These are phyloP conservation scores for Drosophila nigromelanica DNA, from an alignment of 1,140 invertebrate species.

Conservation along the genomic window DNA sequence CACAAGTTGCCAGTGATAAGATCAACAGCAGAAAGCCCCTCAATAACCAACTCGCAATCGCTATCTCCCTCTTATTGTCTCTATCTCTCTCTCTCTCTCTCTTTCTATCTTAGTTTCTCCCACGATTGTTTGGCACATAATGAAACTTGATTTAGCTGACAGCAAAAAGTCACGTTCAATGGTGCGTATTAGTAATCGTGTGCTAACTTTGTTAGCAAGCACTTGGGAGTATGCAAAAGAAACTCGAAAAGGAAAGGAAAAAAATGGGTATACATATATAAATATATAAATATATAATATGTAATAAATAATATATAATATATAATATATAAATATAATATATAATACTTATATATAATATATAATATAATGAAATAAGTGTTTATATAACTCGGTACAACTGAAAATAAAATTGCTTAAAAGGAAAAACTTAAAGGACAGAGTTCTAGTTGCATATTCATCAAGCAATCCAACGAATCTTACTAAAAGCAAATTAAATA, in stretches of 20 bases:
- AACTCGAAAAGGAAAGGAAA: slow-evolving; percentile 31
- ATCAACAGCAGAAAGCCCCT: slow-evolving; percentile 4
- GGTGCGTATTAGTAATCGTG: slow-evolving; percentile 81
- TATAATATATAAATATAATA: slow-evolving; percentile 25
- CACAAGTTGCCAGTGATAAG: slow-evolving; percentile 47
- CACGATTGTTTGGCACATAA: slow-evolving; percentile 63
- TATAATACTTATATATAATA: slow-evolving; percentile 20
- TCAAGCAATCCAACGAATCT: background rate
- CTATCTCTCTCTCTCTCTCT: slow-evolving; percentile 21
- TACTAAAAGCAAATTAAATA: background rate
- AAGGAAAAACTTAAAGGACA: background rate
- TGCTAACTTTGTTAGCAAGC: slow-evolving; percentile 79
- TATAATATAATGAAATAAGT: slow-evolving; percentile 19
- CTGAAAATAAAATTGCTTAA: slow-evolving; percentile 23
- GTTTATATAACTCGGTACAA: slow-evolving; percentile 43
- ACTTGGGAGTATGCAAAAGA: slow-evolving; percentile 60
- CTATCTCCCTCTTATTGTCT: background rate
- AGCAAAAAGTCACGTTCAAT: slow-evolving; percentile 81
- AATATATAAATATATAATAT: slow-evolving; percentile 26
- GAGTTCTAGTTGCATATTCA: background rate
- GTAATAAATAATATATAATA: slow-evolving; percentile 25
- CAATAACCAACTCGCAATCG: background rate
- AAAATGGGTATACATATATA: slow-evolving; percentile 5
- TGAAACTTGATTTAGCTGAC: slow-evolving; percentile 81
- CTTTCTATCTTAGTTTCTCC: slow-evolving; percentile 23